Base-by-base conservation (phyloP, 2,113 vertebrate genomes). In the Arvicanthis niloticus region DNA sequence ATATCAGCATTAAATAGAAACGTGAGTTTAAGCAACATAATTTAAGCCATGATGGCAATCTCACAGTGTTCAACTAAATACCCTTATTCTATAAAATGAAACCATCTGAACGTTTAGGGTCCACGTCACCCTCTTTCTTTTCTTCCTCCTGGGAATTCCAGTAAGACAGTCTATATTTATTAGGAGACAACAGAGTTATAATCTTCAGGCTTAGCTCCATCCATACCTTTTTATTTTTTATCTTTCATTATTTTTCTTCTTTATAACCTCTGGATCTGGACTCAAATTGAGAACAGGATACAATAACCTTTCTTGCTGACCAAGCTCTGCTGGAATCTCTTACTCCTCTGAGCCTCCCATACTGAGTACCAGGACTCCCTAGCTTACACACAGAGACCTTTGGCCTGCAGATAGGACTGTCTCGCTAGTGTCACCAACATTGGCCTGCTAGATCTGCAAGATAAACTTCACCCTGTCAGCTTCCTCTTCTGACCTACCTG, bases 371-470 rank as follows among this genome's bases (percentile, higher is more conserved):
- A 67, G 21, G 8, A 8, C 48, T 68, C 3, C 11, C n/a, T 15
- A 13, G 7, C 19, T 24, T 26, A 21, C 4, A 81, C 53, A 58
- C 82, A 95, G 65, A 92, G 85, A 96, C 58, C 92, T 93, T 95
- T 96, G 91, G 48, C 77, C 78, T 19, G 7, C 48, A 51, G 40
- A n/a, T 51, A 53, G 60, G 60, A 48, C 24, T 65, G 40, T 37
- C 58, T 94, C 1, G 0, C 19, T 48, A 31, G 40, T 37, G 42
- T 75, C 45, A 26, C 56, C 45, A 17, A n/a, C 5, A 56, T 34
- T 62, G 8, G 1, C 15, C 1, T 5, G 40, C 34, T 1, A 37
- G n/a, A 16, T 31, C 48, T 31, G 16, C 17, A n/a, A 31, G 17
- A 21, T 58, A 16, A 48, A 22, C 89, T 96, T 68, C 45, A 13